These are phyloP conservation scores for Drosophila glabriapex DNA, from an alignment of 2,888 invertebrate genomes.

Conservation along the genomic window DNA sequence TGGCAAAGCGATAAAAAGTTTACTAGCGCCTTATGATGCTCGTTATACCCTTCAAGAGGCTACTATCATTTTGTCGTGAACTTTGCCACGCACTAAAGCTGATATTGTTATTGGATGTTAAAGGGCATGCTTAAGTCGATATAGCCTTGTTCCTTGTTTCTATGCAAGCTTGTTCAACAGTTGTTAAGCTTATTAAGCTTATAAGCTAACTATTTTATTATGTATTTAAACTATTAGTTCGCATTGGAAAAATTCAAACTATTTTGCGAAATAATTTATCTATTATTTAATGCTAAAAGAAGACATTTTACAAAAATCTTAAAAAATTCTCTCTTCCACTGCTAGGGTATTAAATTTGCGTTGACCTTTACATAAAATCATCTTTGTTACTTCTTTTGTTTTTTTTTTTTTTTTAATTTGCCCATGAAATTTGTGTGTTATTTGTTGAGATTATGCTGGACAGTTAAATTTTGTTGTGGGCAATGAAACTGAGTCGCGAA, in stretches of 20 bases:
- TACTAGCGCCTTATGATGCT: conserved; percentile 49
- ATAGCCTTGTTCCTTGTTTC: background rate
- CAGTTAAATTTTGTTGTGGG: background rate
- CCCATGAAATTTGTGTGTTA: conserved; percentile 60
- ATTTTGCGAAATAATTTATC: background rate
- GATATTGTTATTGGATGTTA: background rate
- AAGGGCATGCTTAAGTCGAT: background rate
- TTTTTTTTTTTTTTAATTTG: conserved; percentile 13
- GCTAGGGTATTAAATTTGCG: background rate
- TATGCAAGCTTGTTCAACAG: background rate
- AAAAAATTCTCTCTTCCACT: background rate
- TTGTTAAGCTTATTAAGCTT: background rate
- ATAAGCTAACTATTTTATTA: no score
- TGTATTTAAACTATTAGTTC: background rate
- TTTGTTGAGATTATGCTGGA: conserved; percentile 51
- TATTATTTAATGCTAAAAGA: background rate
- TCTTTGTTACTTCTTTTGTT: no score
- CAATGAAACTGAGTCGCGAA: conserved; percentile 43
- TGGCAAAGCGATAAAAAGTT: conserved; percentile 66
- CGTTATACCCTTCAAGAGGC: conserved; percentile 19
- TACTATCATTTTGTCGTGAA: background rate
- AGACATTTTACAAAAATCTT: background rate
- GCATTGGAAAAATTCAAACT: background rate
- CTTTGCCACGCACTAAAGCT: background rate
- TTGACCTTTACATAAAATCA: background rate